Conservation (phyloP, 2,113 vertebrate species). For the Takifugu bimaculatus region DNA sequence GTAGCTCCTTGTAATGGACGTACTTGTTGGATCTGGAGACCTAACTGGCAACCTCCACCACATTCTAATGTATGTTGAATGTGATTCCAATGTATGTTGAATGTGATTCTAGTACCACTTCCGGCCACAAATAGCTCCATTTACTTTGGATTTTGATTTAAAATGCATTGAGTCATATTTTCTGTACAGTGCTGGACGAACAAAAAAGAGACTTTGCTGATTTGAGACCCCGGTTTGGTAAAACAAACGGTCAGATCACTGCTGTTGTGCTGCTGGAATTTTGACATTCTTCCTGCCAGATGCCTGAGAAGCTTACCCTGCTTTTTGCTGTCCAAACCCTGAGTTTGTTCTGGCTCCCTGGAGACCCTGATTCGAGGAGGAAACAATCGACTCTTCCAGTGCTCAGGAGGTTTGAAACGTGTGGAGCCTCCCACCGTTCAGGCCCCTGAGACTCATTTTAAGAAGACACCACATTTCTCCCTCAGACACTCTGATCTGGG, state of each 20-base stretch:
- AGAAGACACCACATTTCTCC: constrained; percentile 54
- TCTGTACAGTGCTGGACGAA: background rate
- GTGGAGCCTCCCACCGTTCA: constrained; percentile 17
- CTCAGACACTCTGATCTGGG: constrained; percentile 46
- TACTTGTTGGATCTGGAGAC: no score
- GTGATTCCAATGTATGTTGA: no score
- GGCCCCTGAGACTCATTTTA: constrained; percentile 42
- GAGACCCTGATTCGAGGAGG: constrained; percentile 38
- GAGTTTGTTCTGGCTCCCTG: constrained; percentile 27
- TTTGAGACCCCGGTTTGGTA: background rate
- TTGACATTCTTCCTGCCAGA: background rate
- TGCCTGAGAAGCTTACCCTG: constrained; percentile 20
- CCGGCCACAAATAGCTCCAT: no score
- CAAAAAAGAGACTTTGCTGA: background rate
- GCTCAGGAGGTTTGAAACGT: constrained; percentile 47
- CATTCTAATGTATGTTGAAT: no score
- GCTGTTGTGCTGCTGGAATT: no score
- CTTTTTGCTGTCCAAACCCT: constrained; percentile 36
- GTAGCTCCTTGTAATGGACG: no score
- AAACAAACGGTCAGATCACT: no score
- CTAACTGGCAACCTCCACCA: no score
- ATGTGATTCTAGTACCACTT: no score
- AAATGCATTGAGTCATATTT: background rate
- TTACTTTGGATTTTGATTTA: no score
- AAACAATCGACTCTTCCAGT: constrained; percentile 41